A percentile compares a stretch with the other conserved stretches of the same genome.
Evolutionary conservation across 2,113 vertebrate genomes (phyloP).

Genomic region (Podarcis raffonei): DNA sequence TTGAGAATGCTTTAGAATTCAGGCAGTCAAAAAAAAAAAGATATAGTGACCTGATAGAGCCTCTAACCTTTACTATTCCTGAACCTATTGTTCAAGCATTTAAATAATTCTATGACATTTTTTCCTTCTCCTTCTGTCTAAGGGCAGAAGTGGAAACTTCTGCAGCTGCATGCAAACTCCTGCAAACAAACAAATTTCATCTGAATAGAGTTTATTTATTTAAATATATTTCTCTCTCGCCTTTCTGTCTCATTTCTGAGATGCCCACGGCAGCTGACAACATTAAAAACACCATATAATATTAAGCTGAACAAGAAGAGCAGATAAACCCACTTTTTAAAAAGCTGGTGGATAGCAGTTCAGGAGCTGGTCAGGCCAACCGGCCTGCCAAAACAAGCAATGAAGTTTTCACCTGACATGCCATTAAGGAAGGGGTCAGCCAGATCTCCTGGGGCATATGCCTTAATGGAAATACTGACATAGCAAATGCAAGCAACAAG

Average conservation of each 20-base stretch:
- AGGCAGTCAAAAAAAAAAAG: slow-evolving; percentile 70
- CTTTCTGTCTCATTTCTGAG: neutral
- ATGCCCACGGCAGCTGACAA: neutral
- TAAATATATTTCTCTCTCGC: neutral
- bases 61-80: slow-evolving; percentile 62
- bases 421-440: neutral
- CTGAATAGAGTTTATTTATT: neutral
- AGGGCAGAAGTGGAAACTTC: neutral
- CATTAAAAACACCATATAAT: neutral
- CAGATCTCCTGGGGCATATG: neutral
- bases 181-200: neutral
- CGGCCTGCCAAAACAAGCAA: neutral
- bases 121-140: neutral
- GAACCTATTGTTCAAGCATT: slow-evolving; percentile 57
- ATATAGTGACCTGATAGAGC: slow-evolving; percentile 67
- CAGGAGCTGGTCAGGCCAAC: neutral
- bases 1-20: slow-evolving; percentile 78
- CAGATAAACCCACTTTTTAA: neutral
- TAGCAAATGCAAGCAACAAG: too few relatives aligned
- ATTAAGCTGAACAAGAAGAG: neutral
- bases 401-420: neutral
- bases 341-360: neutral
- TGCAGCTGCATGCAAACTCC: neutral
- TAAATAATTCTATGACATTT: slow-evolving; percentile 26
- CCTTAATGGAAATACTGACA: too few relatives aligned